These are phyloP conservation scores for Ranitomeya variabilis DNA, from an alignment of 2,113 vertebrate genomes.

Conservation along the genomic window DNA sequence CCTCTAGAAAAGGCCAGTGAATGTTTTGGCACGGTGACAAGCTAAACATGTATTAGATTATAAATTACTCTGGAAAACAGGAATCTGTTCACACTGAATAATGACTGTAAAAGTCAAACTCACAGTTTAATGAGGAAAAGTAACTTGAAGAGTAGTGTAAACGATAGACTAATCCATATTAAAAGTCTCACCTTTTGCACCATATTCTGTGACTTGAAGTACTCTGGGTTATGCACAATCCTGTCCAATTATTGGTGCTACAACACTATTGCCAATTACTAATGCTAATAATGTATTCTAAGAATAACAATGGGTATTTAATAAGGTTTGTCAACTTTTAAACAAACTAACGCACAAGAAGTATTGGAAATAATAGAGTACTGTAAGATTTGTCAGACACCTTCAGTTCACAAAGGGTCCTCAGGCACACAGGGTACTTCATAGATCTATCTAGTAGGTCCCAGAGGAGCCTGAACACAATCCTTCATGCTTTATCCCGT, in stretches of 20 bases:
- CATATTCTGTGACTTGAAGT: background rate
- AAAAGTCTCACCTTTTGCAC: conserved; percentile 10
- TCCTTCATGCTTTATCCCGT: no score
- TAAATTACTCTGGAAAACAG: conserved; percentile 21
- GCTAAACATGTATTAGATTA: background rate
- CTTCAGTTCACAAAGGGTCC: no score
- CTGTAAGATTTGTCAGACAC: no score
- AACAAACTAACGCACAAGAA: no score
- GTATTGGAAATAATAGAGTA: no score
- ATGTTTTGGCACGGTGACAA: conserved; percentile 1
- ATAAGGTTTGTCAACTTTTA: background rate
- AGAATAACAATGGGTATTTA: background rate
- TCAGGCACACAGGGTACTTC: no score
- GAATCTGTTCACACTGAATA: conserved; percentile 10
- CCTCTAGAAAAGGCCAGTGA: background rate
- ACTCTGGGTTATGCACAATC: background rate
- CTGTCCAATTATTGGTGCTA: background rate
- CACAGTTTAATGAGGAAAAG: background rate
- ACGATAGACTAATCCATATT: background rate
- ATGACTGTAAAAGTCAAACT: conserved; percentile 13
- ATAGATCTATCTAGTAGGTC: no score
- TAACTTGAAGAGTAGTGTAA: background rate
- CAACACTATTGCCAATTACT: background rate
- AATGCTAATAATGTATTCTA: background rate
- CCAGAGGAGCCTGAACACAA: no score